Conservation (phyloP, 2,797 vertebrate genomes). For the Anguilla megastoma region DNA sequence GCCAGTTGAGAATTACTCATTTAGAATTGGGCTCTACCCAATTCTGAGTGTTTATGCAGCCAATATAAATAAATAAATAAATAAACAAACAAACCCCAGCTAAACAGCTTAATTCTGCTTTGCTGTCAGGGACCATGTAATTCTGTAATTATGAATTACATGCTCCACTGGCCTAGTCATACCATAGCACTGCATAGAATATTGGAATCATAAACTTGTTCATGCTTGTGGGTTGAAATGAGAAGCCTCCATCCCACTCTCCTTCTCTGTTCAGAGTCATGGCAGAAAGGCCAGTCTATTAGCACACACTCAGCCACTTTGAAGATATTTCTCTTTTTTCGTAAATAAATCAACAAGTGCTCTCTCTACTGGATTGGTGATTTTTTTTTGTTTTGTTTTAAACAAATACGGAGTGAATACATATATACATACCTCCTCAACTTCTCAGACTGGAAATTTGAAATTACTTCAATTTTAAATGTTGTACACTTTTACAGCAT, state of each 20-base stretch:
- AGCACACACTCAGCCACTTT: not conserved
- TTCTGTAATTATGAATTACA: not conserved
- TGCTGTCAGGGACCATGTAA: not conserved
- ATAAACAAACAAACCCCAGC: not conserved
- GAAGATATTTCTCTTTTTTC: not conserved
- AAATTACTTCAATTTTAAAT: not conserved
- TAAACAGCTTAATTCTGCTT: not conserved
- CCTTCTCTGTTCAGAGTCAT: not conserved
- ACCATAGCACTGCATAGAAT: not conserved
- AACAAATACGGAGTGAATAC: not conserved
- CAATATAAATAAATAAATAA: not conserved
- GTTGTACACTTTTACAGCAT: not conserved
- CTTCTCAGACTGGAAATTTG: not conserved
- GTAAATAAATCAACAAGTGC: not conserved
- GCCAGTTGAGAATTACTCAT: not conserved
- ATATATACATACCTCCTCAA: not conserved
- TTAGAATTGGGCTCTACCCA: not conserved
- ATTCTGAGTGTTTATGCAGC: not conserved
- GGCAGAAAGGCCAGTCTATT: not conserved
- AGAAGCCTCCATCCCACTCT: not conserved
- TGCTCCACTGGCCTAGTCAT: not conserved
- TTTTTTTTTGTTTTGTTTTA: not conserved
- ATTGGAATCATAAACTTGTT: not conserved
- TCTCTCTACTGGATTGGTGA: not conserved
- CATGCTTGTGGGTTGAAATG: conserved; percentile 10